phyloP scores from a whole-genome alignment of 2,113 vertebrate species.

The Laterallus jamaicensis region DNA sequence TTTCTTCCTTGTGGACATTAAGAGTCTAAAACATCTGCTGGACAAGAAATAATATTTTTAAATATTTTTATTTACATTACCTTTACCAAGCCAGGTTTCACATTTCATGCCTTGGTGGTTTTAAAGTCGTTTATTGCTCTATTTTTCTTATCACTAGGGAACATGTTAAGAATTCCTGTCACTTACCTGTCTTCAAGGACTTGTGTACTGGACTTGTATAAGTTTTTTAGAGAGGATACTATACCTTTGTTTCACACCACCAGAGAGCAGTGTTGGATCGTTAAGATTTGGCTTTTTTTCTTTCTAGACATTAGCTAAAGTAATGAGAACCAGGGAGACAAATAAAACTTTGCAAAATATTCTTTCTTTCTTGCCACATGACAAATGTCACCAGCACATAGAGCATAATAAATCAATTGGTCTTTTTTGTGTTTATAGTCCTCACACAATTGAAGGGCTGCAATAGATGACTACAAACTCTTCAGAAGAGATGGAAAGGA shows the following conservation, averaged over 20 bases:
- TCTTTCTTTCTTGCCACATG: slow-evolving; percentile 36
- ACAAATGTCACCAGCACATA: slow-evolving; percentile 38
- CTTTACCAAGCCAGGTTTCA: slow-evolving; percentile 35
- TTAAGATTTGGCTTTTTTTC: background rate
- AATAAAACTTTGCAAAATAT: slow-evolving; percentile 30
- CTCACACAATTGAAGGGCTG: background rate
- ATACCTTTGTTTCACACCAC: slow-evolving; percentile 45
- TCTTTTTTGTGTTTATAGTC: background rate
- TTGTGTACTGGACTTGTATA: background rate
- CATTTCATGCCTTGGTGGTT: slow-evolving; percentile 56
- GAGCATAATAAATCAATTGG: slow-evolving; percentile 28
- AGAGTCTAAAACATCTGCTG: background rate
- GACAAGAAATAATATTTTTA: slow-evolving; percentile 18
- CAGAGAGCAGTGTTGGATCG: slow-evolving; percentile 75
- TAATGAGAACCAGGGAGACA: slow-evolving; percentile 19
- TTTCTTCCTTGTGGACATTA: background rate
- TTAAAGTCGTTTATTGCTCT: slow-evolving; percentile 55
- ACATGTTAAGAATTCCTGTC: slow-evolving; percentile 56
- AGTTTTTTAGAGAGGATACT: background rate
- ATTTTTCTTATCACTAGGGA: slow-evolving; percentile 65
- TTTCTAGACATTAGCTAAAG: background rate
- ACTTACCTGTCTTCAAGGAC: slow-evolving; percentile 49
- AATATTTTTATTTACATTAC: slow-evolving; percentile 43
- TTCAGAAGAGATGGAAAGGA: too few relatives aligned
- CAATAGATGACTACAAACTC: too few relatives aligned